Evolutionary conservation across 2,888 invertebrate genomes (phyloP).

Genomic region (Sphinx pinastri): DNA sequence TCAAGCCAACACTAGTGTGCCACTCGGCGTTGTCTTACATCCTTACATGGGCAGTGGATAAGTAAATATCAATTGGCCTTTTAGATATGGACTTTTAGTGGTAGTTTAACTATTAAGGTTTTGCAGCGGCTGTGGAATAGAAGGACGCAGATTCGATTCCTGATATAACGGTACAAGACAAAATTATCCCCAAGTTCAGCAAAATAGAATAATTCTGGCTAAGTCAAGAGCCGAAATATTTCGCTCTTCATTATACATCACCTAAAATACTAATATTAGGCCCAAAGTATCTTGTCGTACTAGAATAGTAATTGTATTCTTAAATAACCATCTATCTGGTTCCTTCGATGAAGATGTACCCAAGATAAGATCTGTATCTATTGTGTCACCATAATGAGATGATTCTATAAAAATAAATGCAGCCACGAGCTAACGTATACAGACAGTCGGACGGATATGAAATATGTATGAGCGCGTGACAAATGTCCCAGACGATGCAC

Average conservation of each 20-base stretch:
- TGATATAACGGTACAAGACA: too few relatives aligned
- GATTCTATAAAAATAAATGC: conserved; percentile 31
- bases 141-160: too few relatives aligned
- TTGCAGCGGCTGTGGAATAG: not conserved
- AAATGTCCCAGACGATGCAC: conserved; percentile 72
- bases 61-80: not conserved
- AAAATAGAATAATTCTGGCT: too few relatives aligned
- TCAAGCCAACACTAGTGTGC: conserved; percentile 29
- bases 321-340: not conserved
- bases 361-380: not conserved
- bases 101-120: not conserved
- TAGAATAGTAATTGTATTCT: not conserved
- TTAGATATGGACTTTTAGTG: not conserved
- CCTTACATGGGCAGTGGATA: not conserved
- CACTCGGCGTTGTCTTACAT: conserved; percentile 29
- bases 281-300: too few relatives aligned
- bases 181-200: too few relatives aligned
- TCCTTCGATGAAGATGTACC: too few relatives aligned
- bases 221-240: too few relatives aligned
- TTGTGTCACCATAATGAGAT: conserved; percentile 24
- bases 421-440: conserved; percentile 29
- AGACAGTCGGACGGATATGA: conserved; percentile 51
- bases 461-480: conserved; percentile 67
- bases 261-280: too few relatives aligned
- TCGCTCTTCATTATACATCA: too few relatives aligned